Conservation (phyloP, 35 echinoderm and acorn worm genomes). For the Heliocidaris erythrogramma region DNA sequence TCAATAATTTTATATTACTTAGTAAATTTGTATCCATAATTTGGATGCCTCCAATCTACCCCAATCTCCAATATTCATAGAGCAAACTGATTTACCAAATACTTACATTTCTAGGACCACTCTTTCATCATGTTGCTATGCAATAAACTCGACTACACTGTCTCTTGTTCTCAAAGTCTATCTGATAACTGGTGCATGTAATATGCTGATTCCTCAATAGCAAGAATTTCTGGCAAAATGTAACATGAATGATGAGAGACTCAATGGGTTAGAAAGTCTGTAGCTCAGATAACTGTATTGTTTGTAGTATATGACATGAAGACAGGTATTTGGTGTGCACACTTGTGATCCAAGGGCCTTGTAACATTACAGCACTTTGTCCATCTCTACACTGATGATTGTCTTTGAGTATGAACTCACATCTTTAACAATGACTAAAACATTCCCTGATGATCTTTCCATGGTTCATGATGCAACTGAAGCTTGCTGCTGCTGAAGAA, state of each 20-base stretch:
- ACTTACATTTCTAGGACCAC: no score
- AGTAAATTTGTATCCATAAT: no score
- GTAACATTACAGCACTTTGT: background rate
- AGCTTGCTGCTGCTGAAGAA: conserved; percentile 19
- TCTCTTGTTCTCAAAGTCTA: background rate
- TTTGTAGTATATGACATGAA: background rate
- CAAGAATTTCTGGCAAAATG: background rate
- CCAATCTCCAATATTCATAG: no score
- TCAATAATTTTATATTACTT: no score
- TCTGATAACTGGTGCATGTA: background rate
- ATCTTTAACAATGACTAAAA: background rate
- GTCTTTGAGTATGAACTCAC: background rate
- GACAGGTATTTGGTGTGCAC: background rate
- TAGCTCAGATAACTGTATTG: background rate
- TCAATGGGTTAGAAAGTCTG: background rate
- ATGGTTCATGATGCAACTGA: conserved; percentile 28
- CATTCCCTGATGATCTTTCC: background rate
- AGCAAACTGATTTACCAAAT: no score
- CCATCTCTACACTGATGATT: background rate
- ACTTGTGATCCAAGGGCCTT: background rate
- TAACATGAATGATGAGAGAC: background rate
- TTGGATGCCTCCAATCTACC: no score
- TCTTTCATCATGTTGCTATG: no score
- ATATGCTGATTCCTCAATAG: background rate
- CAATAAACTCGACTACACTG: background rate